Base-by-base conservation (phyloP, 2,888 invertebrate species). In the Pemphredon lugubris region DNA sequence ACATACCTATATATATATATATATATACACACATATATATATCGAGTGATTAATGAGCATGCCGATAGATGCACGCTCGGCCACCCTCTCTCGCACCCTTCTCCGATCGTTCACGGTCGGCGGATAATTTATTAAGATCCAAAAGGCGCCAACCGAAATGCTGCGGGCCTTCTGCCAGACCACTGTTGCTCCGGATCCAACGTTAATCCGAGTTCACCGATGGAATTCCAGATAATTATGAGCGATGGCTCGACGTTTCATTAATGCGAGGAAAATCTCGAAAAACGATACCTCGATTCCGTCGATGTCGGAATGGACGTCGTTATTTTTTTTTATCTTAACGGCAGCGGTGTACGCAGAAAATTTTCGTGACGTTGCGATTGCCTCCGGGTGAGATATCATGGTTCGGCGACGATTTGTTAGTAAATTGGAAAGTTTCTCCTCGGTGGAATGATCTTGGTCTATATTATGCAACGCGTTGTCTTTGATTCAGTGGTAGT, bases 81-180 rank as follows among this genome's bases (percentile, higher is more conserved):
- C 51, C 57, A 53, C 45, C 47, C 34, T 59, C 63, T 44, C 55
- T 39, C 48, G n/a, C n/a, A 20, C 55, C 60, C 39, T 50, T 30
- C 58, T 30, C 60, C 37, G 48, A 57, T 58, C 64, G 44, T 45
- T 55, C 58, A 45, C 51, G 63, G 69, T 54, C 57, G 66, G 34
- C 61, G 57, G 83, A 84, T 86, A 86, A 86, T 86, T 86, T 86
- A 86, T 86, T 86, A 86, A 86, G 84, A 84, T 84, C 78, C 77
- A 79, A 80, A 84, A 81, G 79, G 66, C 66, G 59, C 61, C 59
- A 44, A 59, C 53, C 65, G 66, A 76, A 76, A 73, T 73, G 53
- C 53, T 59, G 26, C 59, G 67, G 61, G 63, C 72, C 69, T 59
- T 39, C 72, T 75, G 75, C 79, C 72, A 59, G 51, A 59, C 59